phyloP scores from a whole-genome alignment of 2,888 invertebrate species.

The Scaptomyza polygonia region DNA sequence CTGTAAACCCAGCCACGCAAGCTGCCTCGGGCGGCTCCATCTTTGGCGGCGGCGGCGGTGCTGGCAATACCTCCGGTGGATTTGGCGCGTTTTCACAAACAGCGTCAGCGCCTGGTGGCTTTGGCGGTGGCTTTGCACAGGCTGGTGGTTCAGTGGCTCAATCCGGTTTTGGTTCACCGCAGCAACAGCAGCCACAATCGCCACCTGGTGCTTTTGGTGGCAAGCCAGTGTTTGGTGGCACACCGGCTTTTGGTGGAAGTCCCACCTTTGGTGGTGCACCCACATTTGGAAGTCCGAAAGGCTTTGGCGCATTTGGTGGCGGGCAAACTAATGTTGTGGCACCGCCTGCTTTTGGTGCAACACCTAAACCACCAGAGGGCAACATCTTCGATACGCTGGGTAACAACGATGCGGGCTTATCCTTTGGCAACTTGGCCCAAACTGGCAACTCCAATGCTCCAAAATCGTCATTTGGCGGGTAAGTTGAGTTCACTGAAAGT shows the following conservation, averaged over 20 bases:
- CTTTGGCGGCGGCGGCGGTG: constrained; percentile 63
- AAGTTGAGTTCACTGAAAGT: constrained; percentile 25
- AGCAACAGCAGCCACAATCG: constrained; percentile 57
- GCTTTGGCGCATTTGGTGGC: constrained; percentile 77
- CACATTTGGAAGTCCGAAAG: constrained; percentile 81
- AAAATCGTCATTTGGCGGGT: constrained; percentile 84
- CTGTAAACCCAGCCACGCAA: constrained; percentile 24
- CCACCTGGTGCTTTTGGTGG: constrained; percentile 80
- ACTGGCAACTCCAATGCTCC: constrained; percentile 75
- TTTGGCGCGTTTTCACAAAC: constrained; percentile 74
- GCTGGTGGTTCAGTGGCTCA: constrained; percentile 77
- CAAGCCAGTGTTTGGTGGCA: constrained; percentile 83
- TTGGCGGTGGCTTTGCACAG: constrained; percentile 74
- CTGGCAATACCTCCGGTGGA: constrained; percentile 42
- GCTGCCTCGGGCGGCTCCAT: constrained; percentile 64
- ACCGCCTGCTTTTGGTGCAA: constrained; percentile 64
- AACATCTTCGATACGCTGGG: constrained; percentile 83
- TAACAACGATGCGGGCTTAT: constrained; percentile 80
- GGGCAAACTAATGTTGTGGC: constrained; percentile 49
- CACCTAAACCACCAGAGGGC: constrained; percentile 68
- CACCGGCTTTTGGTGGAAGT: constrained; percentile 81
- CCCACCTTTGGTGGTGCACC: constrained; percentile 83
- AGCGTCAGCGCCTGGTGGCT: constrained; percentile 44
- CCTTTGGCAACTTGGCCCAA: constrained; percentile 84
- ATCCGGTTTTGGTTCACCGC: constrained; percentile 80